A percentile compares a stretch with the other conserved stretches of the same genome.
These are phyloP conservation scores for Tapirus terrestris DNA, from an alignment of 2,113 vertebrate species.

Conservation along the genomic window DNA sequence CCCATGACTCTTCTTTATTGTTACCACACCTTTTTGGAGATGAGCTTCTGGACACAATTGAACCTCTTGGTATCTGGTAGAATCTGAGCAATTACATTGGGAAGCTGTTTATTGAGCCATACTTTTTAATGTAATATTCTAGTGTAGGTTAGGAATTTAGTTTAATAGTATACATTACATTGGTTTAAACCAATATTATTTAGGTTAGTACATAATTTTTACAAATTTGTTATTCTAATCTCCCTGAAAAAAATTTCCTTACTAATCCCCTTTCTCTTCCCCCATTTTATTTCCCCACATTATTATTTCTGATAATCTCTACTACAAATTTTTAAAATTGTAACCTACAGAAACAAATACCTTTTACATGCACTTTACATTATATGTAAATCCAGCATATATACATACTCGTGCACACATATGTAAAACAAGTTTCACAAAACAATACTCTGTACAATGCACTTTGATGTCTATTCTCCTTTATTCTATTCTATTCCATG, in stretches of 20 bases:
- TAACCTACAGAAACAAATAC: not conserved
- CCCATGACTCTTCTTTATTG: not conserved
- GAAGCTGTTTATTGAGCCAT: not conserved
- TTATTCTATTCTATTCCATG: not conserved
- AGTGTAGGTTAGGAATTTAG: not conserved
- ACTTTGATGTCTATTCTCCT: not conserved
- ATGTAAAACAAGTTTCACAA: not conserved
- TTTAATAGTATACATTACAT: not conserved
- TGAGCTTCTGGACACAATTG: not conserved
- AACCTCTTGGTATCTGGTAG: not conserved
- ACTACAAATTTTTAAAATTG: not conserved
- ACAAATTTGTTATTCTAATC: not conserved
- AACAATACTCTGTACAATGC: not conserved
- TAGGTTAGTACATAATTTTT: not conserved
- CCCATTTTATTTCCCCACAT: not conserved
- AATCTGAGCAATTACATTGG: not conserved
- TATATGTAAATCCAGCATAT: not conserved
- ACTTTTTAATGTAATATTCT: not conserved
- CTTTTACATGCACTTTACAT: not conserved
- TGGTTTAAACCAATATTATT: not conserved
- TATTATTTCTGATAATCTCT: not conserved
- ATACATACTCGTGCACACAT: not conserved
- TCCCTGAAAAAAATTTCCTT: not conserved
- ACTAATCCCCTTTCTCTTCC: not conserved
- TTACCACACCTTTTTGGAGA: not conserved